These are phyloP conservation scores for Rostratula benghalensis DNA, from an alignment of 2,113 vertebrate genomes.

Conservation along the genomic window DNA sequence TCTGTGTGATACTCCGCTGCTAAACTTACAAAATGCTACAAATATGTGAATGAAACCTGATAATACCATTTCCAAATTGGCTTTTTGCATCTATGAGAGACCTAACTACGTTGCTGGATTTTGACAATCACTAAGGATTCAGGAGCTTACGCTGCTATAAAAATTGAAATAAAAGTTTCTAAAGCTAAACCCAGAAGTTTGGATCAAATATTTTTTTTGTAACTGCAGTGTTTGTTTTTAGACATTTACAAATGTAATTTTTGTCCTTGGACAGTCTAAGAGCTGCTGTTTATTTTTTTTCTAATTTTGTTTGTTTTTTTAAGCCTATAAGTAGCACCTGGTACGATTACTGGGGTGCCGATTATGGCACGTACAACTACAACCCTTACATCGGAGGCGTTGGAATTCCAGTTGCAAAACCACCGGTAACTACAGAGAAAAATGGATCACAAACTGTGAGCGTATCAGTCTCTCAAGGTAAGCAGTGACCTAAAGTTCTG, in stretches of 20 bases:
- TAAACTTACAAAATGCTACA: not conserved
- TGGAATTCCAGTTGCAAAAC: conserved; percentile 94
- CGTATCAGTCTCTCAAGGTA: conserved; percentile 96
- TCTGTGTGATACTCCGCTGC: not conserved
- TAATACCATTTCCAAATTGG: not conserved
- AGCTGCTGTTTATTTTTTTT: not conserved
- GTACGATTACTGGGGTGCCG: conserved; percentile 99
- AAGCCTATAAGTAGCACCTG: conserved; percentile 99
- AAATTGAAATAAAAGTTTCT: not conserved
- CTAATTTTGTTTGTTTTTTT: not conserved
- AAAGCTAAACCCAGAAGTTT: not conserved
- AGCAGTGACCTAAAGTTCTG: not conserved
- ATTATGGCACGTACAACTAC: conserved; percentile 97
- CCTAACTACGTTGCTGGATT: not conserved
- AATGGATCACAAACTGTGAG: conserved; percentile 92
- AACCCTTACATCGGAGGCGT: conserved; percentile 95
- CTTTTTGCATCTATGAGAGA: not conserved
- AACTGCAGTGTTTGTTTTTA: not conserved
- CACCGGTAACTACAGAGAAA: conserved; percentile 87
- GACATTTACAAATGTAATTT: not conserved
- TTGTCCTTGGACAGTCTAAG: not conserved
- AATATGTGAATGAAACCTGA: not conserved
- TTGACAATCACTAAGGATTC: not conserved
- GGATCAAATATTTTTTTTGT: not conserved
- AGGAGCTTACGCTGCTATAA: not conserved